phyloP scores from a whole-genome alignment of 2,888 invertebrate genomes.

The Herminia tarsipennalis region DNA sequence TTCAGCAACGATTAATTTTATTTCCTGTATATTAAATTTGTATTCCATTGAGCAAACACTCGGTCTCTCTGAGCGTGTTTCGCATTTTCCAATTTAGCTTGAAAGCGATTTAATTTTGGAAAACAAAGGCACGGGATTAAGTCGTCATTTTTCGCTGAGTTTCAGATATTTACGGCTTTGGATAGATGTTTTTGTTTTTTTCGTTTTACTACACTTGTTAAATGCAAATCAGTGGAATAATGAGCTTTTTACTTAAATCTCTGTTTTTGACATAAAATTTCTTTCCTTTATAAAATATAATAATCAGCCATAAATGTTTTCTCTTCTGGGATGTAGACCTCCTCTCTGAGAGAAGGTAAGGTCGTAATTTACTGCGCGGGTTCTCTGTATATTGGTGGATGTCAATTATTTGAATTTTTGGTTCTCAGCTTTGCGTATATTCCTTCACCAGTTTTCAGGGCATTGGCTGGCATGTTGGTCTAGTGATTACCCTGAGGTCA shows the following conservation, averaged over 20 bases:
- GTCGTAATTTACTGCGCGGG: too few species aligned
- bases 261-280: too few species aligned
- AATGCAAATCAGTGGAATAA: conserved; percentile 8
- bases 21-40: conserved; percentile 39
- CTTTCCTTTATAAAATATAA: too few species aligned
- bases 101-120: conserved; percentile 72
- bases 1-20: conserved; percentile 29
- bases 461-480: too few species aligned
- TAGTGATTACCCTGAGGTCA: too few species aligned
- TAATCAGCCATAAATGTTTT: neutral
- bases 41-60: conserved; percentile 41
- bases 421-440: too few species aligned
- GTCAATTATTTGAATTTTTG: too few species aligned
- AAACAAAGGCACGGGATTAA: conserved; percentile 72
- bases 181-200: conserved; percentile 24
- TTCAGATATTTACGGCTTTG: conserved; percentile 39
- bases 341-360: too few species aligned
- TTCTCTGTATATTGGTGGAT: too few species aligned
- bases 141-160: conserved; percentile 54
- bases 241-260: conserved; percentile 3
- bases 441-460: too few species aligned
- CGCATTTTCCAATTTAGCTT: conserved; percentile 67
- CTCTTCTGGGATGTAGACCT: too few species aligned
- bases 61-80: conserved; percentile 38
- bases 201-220: conserved; percentile 16